Base-by-base conservation (phyloP, 2,797 vertebrate genomes). In the Phalanger gymnotis region DNA sequence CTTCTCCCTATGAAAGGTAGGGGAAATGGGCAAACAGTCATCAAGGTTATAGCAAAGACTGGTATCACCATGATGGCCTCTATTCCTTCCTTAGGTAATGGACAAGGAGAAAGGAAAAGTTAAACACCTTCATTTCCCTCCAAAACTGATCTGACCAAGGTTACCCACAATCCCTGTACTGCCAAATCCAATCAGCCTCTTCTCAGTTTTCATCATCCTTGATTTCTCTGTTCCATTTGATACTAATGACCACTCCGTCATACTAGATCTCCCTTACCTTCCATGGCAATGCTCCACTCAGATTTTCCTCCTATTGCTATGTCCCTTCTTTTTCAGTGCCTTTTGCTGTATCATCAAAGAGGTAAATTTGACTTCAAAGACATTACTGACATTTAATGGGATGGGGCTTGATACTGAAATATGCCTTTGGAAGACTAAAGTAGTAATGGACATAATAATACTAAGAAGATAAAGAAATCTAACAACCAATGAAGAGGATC, bases 1-100 rank as follows among this genome's bases (percentile, higher is more conserved):
- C 99, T 99, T 98, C 99, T 99, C 97, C 99, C 99, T 99, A 98
- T 94, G 91, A 96, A 96, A 97, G 95, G 92, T 90, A 92, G 55
- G 7, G 7, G 40, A 94, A 34, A 87, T 22, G 53, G 10, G 55
- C 54, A 87, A 87, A 47, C 40, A 51, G 40, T 81, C 25, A 81
- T 81, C 22, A 81, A 47, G 73, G n/a, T 3, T 47, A 47, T 47
- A 47, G 40, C 22, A 81, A 81, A 81, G 40, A n/a, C 7, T 40
- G 1, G 61, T 3, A n/a, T 13, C 16, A 87, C 7, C 40, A 51
- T 3, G 51, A 51, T 27, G 27, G 0, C 22, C 25, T 47, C 40
- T 87, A 51, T 81, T 81, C n/a, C 66, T 40, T 81, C 73, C 40
- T 19, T 4, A 87, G 40, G 1, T 27, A 51, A 47, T 4, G 6